Evolutionary conservation across 2,888 invertebrate genomes (phyloP), one percentile per base, ranked within the genome.

Genomic region (Amitus sp.): DNA sequence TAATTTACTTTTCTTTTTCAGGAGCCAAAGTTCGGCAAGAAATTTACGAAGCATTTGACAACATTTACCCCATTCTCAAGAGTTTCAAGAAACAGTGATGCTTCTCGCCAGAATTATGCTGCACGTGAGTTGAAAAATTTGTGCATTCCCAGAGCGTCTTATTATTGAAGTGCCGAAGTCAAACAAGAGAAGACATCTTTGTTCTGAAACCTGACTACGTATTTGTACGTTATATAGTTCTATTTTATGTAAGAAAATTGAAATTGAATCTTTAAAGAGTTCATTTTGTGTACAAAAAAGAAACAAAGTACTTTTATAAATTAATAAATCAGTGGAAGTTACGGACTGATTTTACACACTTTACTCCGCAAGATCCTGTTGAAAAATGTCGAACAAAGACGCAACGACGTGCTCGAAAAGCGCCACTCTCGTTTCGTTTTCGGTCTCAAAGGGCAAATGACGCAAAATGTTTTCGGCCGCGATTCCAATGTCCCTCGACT

Each of bases 1-100:
- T n/a, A n/a, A n/a, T n/a, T n/a, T n/a, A n/a, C n/a, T n/a, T n/a
- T 47, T 19, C 40, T 23, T 39, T 67, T 69, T 18, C 47, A 82
- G 97, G 98, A 68, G 98, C 96, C 15, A 98, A 98, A 85, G 91
- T 93, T 17, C 87, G 96, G 68, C 89, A 90, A 78, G 96, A 98
- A 77, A 96, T 98, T 54, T 92, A 93, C 78, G 97, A 98, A 82
- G 96, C 98, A 7, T 88, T 98, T 74, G 96, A 96, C 74, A 95
- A 95, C 75, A 98, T 98, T 73, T 96, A 96, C 83, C 97, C 97
- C 1, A 97, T 98, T 75, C 83, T 98, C 67, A 91, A 94, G 77
- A 96, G 96, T 82, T 98, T 96, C 82, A 91, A 93, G 77, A 98
- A 98, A 82, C 93, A 88, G 78, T 82, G 73, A 82, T 66, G 67